Base-by-base conservation (phyloP, 1,140 invertebrate species). In the Zaprionus inermis region DNA sequence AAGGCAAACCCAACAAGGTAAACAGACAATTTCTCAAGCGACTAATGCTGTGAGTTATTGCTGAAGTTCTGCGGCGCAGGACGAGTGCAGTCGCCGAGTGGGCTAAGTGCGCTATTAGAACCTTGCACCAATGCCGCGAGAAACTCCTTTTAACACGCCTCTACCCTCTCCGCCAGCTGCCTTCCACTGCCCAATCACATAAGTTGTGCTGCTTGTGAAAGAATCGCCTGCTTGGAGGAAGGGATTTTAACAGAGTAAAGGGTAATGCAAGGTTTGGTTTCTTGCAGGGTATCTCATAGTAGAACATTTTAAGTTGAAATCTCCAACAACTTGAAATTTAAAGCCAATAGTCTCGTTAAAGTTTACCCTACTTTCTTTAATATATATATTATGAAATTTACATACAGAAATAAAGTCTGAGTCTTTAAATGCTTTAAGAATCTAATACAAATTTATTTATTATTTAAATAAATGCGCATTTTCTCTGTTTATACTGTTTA, bases 21-120 rank as follows among this genome's bases (percentile, higher is more conserved):
- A 86, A 88, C 79, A 86, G 83, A 86, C 83, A 86, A 86, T 86
- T 86, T 86, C 83, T 86, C 83, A 86, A 88, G 76, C 83, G 84
- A 77, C 84, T 86, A 86, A 86, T 86, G 84, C 83, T 67, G 54
- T 86, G 83, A 88, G 79, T 86, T 86, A 88, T 86, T 86, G 84
- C 88, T 74, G 57, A 76, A 88, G 30, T 56, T 76, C 55, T 63
- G 36, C 56, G 20, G 28, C n/a, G 18, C 54, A 52, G 32, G 46
- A 49, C 24, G 64, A 59, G 44, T 60, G 65, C 65, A 34, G 30
- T 24, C 30, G 57, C 41, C 2, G 63, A 41, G 14, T 51, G 57
- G 64, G 51, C 49, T 71, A 75, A 75, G 67, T 71, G 72, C 51
- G 72, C 72, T 63, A 61, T 74, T 74, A 69, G 58, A 69, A 38